phyloP scores from a whole-genome alignment of 2,113 vertebrate species.

The Xenopus laevis region DNA sequence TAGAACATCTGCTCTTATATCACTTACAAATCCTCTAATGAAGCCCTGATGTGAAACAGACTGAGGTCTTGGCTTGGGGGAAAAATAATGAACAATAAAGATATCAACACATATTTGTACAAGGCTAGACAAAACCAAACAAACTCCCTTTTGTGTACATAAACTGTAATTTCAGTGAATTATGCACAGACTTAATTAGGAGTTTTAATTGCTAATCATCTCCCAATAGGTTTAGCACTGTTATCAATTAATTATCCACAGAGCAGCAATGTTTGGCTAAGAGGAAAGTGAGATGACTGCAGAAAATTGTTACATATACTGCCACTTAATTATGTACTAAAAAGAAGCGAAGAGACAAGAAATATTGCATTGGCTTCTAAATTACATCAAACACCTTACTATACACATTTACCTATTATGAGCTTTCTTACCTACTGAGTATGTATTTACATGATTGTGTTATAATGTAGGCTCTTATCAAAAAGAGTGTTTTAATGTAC shows the following conservation, averaged over 20 bases:
- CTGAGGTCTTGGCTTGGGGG: conserved; percentile 23
- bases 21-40: background rate
- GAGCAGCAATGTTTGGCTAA: conserved; percentile 64
- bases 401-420: background rate
- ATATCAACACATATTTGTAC: conserved; percentile 47
- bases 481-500: too few relatives aligned
- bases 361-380: conserved; percentile 21
- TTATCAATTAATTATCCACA: conserved; percentile 69
- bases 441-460: too few relatives aligned
- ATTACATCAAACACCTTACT: conserved; percentile 9
- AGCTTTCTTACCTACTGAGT: too few relatives aligned
- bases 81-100: conserved; percentile 37
- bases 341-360: conserved; percentile 26
- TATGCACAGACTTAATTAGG: conserved; percentile 71
- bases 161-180: conserved; percentile 67
- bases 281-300: conserved; percentile 57
- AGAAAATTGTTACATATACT: conserved; percentile 46
- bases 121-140: conserved; percentile 50
- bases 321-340: conserved; percentile 57
- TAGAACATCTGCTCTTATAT: conserved; percentile 5
- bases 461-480: too few relatives aligned
- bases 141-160: conserved; percentile 61
- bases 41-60: conserved; percentile 15
- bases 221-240: conserved; percentile 66
- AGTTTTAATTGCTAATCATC: conserved; percentile 73